Conservation (phyloP, 2,797 vertebrate genomes). For the Eremophila alpestris region DNA sequence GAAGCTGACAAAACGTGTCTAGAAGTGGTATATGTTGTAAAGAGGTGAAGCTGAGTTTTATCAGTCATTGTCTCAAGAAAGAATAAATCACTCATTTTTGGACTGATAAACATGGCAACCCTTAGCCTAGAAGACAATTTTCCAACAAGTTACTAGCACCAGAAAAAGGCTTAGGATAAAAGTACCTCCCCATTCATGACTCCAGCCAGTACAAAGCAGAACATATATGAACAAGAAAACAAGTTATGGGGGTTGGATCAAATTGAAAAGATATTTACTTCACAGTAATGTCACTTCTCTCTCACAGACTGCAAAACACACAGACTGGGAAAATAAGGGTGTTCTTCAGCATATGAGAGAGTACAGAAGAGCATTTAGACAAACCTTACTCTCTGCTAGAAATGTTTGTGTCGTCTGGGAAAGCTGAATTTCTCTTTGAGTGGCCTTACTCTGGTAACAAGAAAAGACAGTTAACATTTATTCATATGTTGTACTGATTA, state of each 20-base stretch:
- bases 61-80: background rate
- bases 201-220: background rate
- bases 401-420: constrained; percentile 8
- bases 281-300: background rate
- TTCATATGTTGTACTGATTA: constrained; percentile 77
- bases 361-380: background rate
- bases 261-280: background rate
- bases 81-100: background rate
- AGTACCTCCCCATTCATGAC: background rate
- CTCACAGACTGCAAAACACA: background rate
- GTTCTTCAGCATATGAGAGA: background rate
- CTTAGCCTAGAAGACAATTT: background rate
- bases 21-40: background rate
- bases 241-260: background rate
- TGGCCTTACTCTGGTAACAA: constrained; percentile 76
- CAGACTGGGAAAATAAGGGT: background rate
- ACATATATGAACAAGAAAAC: background rate
- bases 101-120: background rate
- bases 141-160: background rate
- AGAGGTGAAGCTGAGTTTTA: background rate
- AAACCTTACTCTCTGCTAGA: constrained; percentile 8
- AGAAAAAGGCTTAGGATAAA: background rate
- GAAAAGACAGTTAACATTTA: constrained; percentile 85
- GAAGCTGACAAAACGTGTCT: background rate
- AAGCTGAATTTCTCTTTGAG: constrained; percentile 60